Percentiles rank a stretch among this genome's conserved stretches.
These are phyloP conservation scores for Parauchenoglanis punctatus DNA, from an alignment of 2,797 vertebrate genomes.

Conservation along the genomic window DNA sequence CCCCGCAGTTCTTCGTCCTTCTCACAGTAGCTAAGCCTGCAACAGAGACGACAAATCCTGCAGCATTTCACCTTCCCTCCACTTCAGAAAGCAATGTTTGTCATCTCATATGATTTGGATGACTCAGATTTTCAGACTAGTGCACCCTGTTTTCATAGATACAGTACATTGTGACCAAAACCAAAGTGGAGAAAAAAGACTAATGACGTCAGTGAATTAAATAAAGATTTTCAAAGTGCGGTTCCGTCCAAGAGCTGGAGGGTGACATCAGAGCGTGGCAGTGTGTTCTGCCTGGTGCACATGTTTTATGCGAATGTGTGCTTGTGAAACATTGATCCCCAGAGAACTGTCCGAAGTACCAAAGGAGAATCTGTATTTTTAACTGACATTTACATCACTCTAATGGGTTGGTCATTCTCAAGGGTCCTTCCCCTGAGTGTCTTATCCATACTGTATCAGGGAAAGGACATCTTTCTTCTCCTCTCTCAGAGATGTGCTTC, in stretches of 20 bases:
- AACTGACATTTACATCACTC: conserved; percentile 50
- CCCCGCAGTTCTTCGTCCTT: conserved; percentile 36
- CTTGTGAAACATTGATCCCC: conserved; percentile 34
- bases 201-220: conserved; percentile 53
- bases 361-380: conserved; percentile 10
- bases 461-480: conserved; percentile 35
- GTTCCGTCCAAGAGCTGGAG: conserved; percentile 47
- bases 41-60: conserved; percentile 10
- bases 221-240: conserved; percentile 52
- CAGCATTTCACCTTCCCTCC: neutral
- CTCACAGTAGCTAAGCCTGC: conserved; percentile 45
- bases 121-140: conserved; percentile 75
- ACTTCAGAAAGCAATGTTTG: conserved; percentile 50
- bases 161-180: conserved; percentile 63
- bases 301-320: conserved; percentile 22
- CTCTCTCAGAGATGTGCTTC: conserved; percentile 42
- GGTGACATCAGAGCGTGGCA: conserved; percentile 44
- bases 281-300: conserved; percentile 24
- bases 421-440: neutral
- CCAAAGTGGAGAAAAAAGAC: conserved; percentile 50
- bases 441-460: conserved; percentile 33
- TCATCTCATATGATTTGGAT: conserved; percentile 67
- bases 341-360: conserved; percentile 1
- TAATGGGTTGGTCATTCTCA: conserved; percentile 27
- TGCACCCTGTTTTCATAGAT: conserved; percentile 68